These are phyloP conservation scores for Radopholus similis DNA, from an alignment of 1,140 invertebrate species.

Conservation along the genomic window DNA sequence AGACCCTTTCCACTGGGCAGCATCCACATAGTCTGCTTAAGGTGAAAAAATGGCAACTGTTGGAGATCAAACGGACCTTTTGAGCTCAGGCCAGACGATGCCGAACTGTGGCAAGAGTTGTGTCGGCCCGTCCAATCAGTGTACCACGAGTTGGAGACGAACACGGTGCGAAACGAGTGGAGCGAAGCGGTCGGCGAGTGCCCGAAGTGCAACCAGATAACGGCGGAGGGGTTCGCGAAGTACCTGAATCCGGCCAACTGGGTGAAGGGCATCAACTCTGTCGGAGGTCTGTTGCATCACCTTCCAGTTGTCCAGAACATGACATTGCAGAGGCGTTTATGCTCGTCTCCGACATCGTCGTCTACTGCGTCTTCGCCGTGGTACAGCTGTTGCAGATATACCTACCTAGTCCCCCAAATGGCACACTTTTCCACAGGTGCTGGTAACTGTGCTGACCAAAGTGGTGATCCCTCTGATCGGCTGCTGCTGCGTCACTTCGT, in stretches of 20 bases:
- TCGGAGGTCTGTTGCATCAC: too few relatives aligned
- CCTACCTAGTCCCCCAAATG: neutral
- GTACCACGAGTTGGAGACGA: slow-evolving; percentile 33
- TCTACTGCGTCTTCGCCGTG: slow-evolving; percentile 34
- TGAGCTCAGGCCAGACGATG: slow-evolving; percentile 37
- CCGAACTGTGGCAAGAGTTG: slow-evolving; percentile 16
- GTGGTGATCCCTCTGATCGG: slow-evolving; percentile 40
- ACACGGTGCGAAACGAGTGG: slow-evolving; percentile 40
- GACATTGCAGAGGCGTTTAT: slow-evolving; percentile 47
- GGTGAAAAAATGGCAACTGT: neutral
- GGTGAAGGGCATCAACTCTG: slow-evolving; percentile 39
- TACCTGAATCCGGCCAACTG: slow-evolving; percentile 45
- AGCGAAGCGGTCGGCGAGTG: slow-evolving; percentile 31
- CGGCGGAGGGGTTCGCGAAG: slow-evolving; percentile 42
- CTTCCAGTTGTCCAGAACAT: too few relatives aligned
- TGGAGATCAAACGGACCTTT: neutral
- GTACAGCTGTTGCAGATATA: neutral
- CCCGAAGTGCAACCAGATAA: slow-evolving; percentile 35
- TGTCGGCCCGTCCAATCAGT: slow-evolving; percentile 40
- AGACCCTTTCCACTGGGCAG: slow-evolving; percentile 13
- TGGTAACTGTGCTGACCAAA: slow-evolving; percentile 41
- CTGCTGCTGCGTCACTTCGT: slow-evolving; percentile 22
- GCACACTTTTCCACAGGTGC: neutral
- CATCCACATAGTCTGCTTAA: slow-evolving; percentile 15
- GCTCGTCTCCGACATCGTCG: slow-evolving; percentile 31